Conservation (phyloP, 2,797 vertebrate species). For the Myotis pilosus region DNA sequence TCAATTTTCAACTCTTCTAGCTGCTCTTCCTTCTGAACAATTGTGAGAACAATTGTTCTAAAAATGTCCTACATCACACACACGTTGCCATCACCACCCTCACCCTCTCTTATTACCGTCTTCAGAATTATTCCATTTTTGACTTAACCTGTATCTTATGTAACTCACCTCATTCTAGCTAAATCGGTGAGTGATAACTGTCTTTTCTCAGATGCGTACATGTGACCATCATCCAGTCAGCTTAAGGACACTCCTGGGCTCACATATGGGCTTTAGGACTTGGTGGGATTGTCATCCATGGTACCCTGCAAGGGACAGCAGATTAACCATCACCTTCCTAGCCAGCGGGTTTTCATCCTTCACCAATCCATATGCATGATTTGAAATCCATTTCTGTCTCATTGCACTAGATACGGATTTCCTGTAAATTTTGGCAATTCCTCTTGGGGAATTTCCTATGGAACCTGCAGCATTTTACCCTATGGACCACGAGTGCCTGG, state of each 20-base stretch:
- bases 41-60: slow-evolving; percentile 71
- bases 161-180: slow-evolving; percentile 57
- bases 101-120: slow-evolving; percentile 35
- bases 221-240: not conserved
- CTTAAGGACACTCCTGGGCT: not conserved
- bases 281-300: not conserved
- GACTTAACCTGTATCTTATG: slow-evolving; percentile 62
- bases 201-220: not conserved
- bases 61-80: slow-evolving; percentile 49
- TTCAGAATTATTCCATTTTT: slow-evolving; percentile 58
- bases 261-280: not conserved
- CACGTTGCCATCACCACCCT: slow-evolving; percentile 44
- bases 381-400: not conserved
- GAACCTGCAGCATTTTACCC: not conserved
- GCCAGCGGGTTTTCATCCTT: not conserved
- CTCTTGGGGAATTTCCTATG: not conserved
- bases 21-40: slow-evolving; percentile 41
- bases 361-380: not conserved
- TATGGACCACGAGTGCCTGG: not conserved
- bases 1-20: not conserved
- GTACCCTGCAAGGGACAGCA: no score
- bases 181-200: not conserved
- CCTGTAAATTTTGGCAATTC: not conserved
- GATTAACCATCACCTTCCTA: not conserved
- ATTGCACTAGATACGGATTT: not conserved